Percentiles rank a stretch among this genome's conserved stretches.
phyloP scores from a whole-genome alignment of 1,140 invertebrate genomes.

The Leguminivora glycinivorella region DNA sequence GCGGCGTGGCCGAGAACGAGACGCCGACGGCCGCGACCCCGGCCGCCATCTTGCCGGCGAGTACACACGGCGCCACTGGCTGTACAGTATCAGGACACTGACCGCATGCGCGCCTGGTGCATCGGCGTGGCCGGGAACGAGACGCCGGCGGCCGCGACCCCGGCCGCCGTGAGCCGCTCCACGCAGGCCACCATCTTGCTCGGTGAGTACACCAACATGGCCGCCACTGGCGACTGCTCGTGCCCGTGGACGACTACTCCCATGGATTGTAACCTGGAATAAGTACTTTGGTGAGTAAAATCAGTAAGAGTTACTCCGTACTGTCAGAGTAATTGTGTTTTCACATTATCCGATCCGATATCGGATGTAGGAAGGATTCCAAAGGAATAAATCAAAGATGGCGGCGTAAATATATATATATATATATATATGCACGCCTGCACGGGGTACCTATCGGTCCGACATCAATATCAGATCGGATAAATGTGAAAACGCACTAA shows the following conservation, averaged over 20 bases:
- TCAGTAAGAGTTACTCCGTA: no score
- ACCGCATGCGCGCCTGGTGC: slow-evolving; percentile 93
- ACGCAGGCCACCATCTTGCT: slow-evolving; percentile 94
- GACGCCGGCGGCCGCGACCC: slow-evolving; percentile 96
- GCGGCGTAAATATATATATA: no score
- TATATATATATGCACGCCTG: no score
- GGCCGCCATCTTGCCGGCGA: no score
- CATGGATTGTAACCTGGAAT: slow-evolving; percentile 89
- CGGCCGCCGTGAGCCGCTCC: slow-evolving; percentile 87
- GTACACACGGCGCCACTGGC: neutral
- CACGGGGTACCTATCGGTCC: no score
- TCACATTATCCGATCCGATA: no score
- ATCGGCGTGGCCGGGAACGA: slow-evolving; percentile 98
- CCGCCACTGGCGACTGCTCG: slow-evolving; percentile 97
- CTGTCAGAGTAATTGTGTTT: no score
- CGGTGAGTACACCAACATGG: slow-evolving; percentile 95
- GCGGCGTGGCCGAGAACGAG: slow-evolving; percentile 98
- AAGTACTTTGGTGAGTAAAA: neutral
- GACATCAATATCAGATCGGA: no score
- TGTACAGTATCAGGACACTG: neutral
- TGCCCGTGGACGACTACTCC: slow-evolving; percentile 98
- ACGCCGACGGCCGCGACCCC: no score
- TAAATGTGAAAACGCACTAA: no score
- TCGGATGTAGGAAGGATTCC: no score
- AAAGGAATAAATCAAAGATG: no score